Evolutionary conservation across 2,888 invertebrate genomes (phyloP), one percentile per base, ranked within the genome.

Genomic region (Cerceris rybyensis): DNA sequence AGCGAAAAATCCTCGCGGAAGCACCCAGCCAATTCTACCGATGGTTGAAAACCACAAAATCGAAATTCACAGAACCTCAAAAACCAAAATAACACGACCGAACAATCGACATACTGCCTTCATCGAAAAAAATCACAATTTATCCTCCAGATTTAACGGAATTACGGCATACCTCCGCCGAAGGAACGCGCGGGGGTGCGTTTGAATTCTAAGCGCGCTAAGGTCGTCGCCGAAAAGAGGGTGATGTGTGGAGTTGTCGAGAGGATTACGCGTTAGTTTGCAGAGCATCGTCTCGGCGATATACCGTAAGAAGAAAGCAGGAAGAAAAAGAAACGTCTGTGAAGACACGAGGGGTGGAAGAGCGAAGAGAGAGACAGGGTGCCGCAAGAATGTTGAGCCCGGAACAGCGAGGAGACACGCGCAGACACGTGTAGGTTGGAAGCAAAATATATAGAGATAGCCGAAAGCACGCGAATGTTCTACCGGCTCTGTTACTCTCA

Each of bases 401-500:
- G 88, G 81, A 85, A 85, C 85, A 86, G 84, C 83, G 82, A 78
- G 71, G 88, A 89, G 90, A 90, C 89, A 89, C 85, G 90, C 83
- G 88, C 88, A 83, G 90, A 91, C 91, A 91, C 89, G 91, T 90
- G 91, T 91, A 90, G 88, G 86, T 86, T 89, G 86, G 87, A 89
- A 87, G 87, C 87, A 70, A 79, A 83, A 82, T 83, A 83, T 83
- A 85, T 83, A 80, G 78, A 78, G 83, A 84, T 75, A 75, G 67
- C 75, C 75, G 73, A 84, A 82, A 85, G 75, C 87, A 78, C 81
- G 82, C 80, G 73, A 85, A 76, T 81, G 77, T 72, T 61, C 59
- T 61, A 54, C 57, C 71, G 61, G 55, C 63, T 79, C 70, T 60
- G 60, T 70, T 61, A 59, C 63, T 66, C 81, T 75, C 74, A 63